Conservation (phyloP, 2,888 invertebrate species). For the Xanthia icteritia region DNA sequence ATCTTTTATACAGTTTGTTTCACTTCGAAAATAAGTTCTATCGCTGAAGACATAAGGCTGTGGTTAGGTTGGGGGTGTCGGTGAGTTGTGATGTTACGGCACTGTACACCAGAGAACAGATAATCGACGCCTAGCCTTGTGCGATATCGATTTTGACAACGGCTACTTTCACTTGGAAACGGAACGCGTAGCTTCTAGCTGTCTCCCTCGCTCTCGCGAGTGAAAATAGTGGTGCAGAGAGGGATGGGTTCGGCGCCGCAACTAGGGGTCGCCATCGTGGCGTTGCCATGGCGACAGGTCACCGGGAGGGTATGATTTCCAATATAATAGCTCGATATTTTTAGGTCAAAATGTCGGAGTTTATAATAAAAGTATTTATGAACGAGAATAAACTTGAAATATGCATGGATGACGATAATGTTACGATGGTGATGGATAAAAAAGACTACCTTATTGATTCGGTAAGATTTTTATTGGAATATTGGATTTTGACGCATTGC, state of each 20-base stretch:
- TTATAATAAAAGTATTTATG: slow-evolving; percentile 76
- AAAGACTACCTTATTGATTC: slow-evolving; percentile 78
- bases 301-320: slow-evolving; percentile 86
- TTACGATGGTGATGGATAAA: slow-evolving; percentile 58
- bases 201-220: slow-evolving; percentile 70
- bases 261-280: slow-evolving; percentile 76
- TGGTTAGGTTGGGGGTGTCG: slow-evolving; percentile 16
- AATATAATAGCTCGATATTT: slow-evolving; percentile 87
- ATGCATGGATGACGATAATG: slow-evolving; percentile 66
- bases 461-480: slow-evolving; percentile 75
- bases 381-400: slow-evolving; percentile 72
- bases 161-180: slow-evolving; percentile 77
- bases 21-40: slow-evolving; percentile 58
- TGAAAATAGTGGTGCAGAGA: slow-evolving; percentile 62
- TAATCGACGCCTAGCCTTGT: slow-evolving; percentile 91
- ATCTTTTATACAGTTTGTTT: slow-evolving; percentile 40
- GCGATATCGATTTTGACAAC: slow-evolving; percentile 90
- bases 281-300: slow-evolving; percentile 85
- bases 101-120: slow-evolving; percentile 75
- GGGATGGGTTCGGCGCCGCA: slow-evolving; percentile 67
- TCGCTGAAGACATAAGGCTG: fast-evolving
- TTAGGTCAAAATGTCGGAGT: slow-evolving; percentile 80
- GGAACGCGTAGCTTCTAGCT: slow-evolving; percentile 63
- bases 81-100: slow-evolving; percentile 65
- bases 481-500: slow-evolving; percentile 45